Evolutionary conservation across 2,113 vertebrate species (phyloP).

Genomic region (Halcyon malimbica): DNA sequence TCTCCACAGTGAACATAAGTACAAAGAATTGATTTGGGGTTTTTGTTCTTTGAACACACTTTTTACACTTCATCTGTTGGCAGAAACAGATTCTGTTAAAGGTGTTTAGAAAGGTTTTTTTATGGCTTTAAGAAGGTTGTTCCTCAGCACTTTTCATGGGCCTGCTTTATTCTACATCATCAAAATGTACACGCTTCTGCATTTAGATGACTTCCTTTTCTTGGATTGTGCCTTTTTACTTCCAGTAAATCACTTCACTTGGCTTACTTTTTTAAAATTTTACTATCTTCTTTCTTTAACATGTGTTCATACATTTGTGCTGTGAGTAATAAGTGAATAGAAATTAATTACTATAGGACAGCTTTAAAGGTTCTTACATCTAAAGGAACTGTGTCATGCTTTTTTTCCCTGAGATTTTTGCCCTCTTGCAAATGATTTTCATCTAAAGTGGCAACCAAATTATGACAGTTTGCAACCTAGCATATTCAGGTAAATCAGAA

Average conservation of each 20-base stretch:
- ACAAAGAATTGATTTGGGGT: neutral
- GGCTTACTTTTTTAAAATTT: neutral
- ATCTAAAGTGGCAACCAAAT: neutral
- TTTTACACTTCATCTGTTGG: neutral
- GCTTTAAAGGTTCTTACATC: neutral
- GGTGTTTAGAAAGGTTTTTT: neutral
- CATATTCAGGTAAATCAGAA: constrained; percentile 26
- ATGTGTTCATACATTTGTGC: neutral
- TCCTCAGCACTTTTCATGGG: neutral
- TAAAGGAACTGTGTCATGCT: neutral
- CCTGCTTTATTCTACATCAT: neutral
- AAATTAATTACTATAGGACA: neutral
- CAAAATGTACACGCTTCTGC: neutral
- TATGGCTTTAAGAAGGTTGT: neutral
- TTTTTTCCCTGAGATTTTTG: neutral
- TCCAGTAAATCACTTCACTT: neutral
- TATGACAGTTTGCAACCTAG: constrained; percentile 12
- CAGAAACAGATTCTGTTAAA: neutral
- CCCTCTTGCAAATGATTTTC: neutral
- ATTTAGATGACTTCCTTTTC: neutral
- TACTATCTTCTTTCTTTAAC: neutral
- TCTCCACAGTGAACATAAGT: neutral
- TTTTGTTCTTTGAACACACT: neutral
- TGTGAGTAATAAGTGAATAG: neutral
- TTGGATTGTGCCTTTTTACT: neutral